A percentile compares a stretch with the other conserved stretches of the same genome.
Evolutionary conservation across 2,888 invertebrate genomes (phyloP).

Genomic region (Chrysolina haemoptera): DNA sequence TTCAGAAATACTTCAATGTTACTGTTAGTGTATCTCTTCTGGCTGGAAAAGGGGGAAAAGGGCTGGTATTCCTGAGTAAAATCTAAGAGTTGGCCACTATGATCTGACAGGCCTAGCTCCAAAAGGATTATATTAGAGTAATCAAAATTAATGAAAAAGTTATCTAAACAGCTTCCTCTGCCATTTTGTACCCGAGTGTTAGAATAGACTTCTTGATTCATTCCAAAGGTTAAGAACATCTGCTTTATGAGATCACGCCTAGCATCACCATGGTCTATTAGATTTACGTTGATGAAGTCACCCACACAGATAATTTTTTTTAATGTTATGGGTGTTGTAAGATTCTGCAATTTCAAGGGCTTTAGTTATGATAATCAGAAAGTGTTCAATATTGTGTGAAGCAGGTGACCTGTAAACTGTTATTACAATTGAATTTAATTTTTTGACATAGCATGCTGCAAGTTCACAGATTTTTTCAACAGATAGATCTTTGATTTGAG

Average conservation of each 20-base stretch:
- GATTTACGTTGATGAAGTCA: constrained; percentile 15
- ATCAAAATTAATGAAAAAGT: neutral
- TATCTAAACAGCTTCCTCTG: neutral
- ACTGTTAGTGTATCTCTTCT: neutral
- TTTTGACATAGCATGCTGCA: constrained; percentile 9
- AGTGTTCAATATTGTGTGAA: constrained; percentile 9
- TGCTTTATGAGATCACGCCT: neutral
- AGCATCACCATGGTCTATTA: neutral
- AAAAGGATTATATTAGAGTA: neutral
- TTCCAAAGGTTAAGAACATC: neutral
- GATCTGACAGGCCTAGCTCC: neutral
- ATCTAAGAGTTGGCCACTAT: neutral
- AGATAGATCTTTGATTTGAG: neutral
- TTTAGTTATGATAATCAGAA: constrained; percentile 1
- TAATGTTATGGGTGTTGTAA: neutral
- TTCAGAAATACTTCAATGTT: neutral
- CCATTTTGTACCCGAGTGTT: neutral
- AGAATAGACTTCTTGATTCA: neutral
- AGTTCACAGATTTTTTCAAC: constrained; percentile 12
- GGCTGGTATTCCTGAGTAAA: neutral
- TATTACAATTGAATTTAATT: constrained; percentile 1
- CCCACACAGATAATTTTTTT: neutral
- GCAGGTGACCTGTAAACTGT: constrained; percentile 17
- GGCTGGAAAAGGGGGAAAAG: neutral
- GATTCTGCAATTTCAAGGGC: constrained; percentile 6